These are phyloP conservation scores for Pangasius macronema DNA, from an alignment of 2,797 vertebrate species.

Conservation along the genomic window DNA sequence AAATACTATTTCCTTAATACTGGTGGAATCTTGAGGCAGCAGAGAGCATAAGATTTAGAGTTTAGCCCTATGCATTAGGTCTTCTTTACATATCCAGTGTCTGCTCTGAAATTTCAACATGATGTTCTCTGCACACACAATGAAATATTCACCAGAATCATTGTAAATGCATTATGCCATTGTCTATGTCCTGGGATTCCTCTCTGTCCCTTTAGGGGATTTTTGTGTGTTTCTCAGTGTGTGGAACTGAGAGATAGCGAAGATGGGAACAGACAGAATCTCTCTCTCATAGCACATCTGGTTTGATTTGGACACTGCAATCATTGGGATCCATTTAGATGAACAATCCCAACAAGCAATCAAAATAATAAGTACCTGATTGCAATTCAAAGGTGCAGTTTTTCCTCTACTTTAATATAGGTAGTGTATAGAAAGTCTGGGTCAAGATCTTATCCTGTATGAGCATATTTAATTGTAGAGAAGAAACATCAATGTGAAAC, in stretches of 20 bases:
- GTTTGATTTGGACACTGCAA: conserved; percentile 31
- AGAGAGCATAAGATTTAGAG: conserved; percentile 31
- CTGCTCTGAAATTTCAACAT: conserved; percentile 32
- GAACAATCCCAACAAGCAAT: conserved; percentile 16
- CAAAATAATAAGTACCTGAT: conserved; percentile 6
- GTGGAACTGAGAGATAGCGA: conserved; percentile 44
- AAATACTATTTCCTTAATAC: conserved; percentile 52
- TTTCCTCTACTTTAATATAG: background rate
- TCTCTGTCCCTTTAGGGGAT: conserved; percentile 30
- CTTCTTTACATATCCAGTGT: conserved; percentile 27
- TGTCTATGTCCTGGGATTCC: conserved; percentile 37
- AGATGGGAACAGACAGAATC: background rate
- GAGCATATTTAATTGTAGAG: background rate
- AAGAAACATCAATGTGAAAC: background rate
- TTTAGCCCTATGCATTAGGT: conserved; percentile 39
- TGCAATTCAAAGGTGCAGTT: background rate
- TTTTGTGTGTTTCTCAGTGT: conserved; percentile 43
- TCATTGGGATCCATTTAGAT: conserved; percentile 1
- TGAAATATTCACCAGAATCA: conserved; percentile 55
- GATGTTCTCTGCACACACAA: conserved; percentile 42
- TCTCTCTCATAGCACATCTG: background rate
- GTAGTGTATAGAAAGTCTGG: background rate
- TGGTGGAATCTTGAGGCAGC: conserved; percentile 40
- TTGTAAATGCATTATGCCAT: conserved; percentile 51
- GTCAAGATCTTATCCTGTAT: background rate